Conservation (phyloP, 2,113 vertebrate genomes). For the Lates calcarifer region DNA sequence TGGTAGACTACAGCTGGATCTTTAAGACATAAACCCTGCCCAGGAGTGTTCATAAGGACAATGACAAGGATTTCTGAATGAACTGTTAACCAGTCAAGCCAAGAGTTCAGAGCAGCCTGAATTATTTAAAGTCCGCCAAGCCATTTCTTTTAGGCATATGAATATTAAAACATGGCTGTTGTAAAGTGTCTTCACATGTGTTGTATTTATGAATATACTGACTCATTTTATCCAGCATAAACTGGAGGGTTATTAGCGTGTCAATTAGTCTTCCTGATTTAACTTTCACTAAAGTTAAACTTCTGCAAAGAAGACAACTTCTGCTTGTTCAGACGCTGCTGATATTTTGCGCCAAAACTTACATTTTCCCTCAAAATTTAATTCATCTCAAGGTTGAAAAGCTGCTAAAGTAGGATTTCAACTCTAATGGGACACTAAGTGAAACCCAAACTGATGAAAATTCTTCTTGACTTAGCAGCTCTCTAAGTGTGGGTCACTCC, state of each 20-base stretch:
- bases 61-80: slow-evolving; percentile 11
- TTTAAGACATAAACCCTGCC: not conserved
- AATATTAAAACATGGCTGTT: not conserved
- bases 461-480: slow-evolving; percentile 17
- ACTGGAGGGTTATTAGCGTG: not conserved
- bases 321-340: not conserved
- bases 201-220: not conserved
- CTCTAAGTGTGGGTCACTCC: slow-evolving; percentile 2
- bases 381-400: not conserved
- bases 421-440: not conserved
- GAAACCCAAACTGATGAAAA: slow-evolving; percentile 36
- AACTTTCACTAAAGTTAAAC: not conserved
- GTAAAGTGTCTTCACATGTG: not conserved
- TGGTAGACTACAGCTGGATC: too few relatives aligned
- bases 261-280: not conserved
- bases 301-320: not conserved
- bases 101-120: not conserved
- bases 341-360: not conserved
- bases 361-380: not conserved
- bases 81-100: slow-evolving; percentile 7
- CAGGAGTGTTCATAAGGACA: not conserved
- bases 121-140: slow-evolving; percentile 8
- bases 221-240: not conserved
- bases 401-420: slow-evolving; percentile 18
- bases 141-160: not conserved